Evolutionary conservation across 1,140 invertebrate species (phyloP).

Genomic region (Drosophila takahashii): DNA sequence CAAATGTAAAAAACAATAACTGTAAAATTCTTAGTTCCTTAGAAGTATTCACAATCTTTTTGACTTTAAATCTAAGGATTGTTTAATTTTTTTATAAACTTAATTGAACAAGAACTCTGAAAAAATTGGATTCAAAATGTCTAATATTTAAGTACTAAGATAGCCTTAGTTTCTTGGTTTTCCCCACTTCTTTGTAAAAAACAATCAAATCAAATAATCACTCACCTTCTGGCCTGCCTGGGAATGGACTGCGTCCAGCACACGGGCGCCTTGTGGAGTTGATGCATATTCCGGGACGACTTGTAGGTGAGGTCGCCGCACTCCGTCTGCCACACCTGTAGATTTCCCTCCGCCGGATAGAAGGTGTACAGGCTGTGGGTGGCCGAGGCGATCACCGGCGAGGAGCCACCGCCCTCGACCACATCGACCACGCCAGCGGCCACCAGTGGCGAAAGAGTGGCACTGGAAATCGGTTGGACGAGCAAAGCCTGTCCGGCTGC

Average conservation of each 20-base stretch:
- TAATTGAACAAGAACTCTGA: too few species aligned
- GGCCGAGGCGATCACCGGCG: constrained; percentile 80
- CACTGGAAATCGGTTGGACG: constrained; percentile 81
- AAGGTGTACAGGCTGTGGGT: constrained; percentile 84
- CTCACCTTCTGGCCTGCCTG: constrained; percentile 84
- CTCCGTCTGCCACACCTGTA: constrained; percentile 83
- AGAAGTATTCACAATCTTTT: too few species aligned
- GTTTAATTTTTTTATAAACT: too few species aligned
- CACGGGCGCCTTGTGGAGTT: constrained; percentile 81
- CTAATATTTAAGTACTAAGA: too few species aligned
- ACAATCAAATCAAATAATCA: background rate
- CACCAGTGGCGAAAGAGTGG: constrained; percentile 65
- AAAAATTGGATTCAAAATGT: too few species aligned
- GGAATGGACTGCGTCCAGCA: constrained; percentile 84
- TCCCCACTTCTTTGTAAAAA: background rate
- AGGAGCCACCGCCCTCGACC: constrained; percentile 54
- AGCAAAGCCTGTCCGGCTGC: constrained; percentile 68
- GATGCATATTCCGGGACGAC: constrained; percentile 81
- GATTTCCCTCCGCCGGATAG: constrained; percentile 83
- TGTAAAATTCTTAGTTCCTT: too few species aligned
- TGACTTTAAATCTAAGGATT: too few species aligned
- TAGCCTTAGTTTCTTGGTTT: background rate
- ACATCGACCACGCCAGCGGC: constrained; percentile 65
- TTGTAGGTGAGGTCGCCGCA: constrained; percentile 82
- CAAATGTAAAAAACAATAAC: too few species aligned